Evolutionary conservation across 1,140 invertebrate species (phyloP), one percentile per base, ranked within the genome.

Genomic region (Caenorhabditis latens): DNA sequence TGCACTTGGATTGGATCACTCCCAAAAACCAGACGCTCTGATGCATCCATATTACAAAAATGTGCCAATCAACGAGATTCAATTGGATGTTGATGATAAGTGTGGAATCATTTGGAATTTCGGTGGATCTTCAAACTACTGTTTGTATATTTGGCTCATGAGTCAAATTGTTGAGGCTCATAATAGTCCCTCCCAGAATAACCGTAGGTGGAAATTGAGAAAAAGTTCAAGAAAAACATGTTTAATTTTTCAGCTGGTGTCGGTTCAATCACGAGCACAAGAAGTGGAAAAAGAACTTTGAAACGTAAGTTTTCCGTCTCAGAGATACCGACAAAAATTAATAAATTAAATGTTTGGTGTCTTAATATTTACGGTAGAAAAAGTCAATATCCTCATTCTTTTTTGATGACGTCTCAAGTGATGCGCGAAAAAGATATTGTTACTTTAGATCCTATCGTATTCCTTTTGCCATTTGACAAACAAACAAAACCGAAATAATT

Each of bases 61-160:
- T 58, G 75, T 84, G 82, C 83, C 87, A n/a, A 46, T 88, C 8
- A 53, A 79, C 19, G 32, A 82, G 75, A 67, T 88, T 16, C 63
- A 83, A 19, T 50, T 88, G 14, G 83, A 88, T 53, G 40, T 79
- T 21, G 87, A 88, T 82, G 87, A 88, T 75, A 84, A 85, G 48
- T 88, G 87, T 42, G 87, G 87, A 21, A 32, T 88, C 40, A 85
- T 87, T 53, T 88, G 87, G 87, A 88, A 88, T 42, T 85, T 79
- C 50, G 87, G 86, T 67, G 87, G 87, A 43, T 63, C 83, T 9
- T 85, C 87, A 8, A 40, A 79, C 48, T 85, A 61, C 48, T 88
- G 87, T 71, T 48, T 88, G 42, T 84, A 71, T 53, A 67, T 88
- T n/a, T 88, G 87, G 87, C 57, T 88, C 6, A 88, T 85, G 84